Evolutionary conservation across 2,888 invertebrate genomes (phyloP).

Genomic region (Xanthostigma xanthostigma): DNA sequence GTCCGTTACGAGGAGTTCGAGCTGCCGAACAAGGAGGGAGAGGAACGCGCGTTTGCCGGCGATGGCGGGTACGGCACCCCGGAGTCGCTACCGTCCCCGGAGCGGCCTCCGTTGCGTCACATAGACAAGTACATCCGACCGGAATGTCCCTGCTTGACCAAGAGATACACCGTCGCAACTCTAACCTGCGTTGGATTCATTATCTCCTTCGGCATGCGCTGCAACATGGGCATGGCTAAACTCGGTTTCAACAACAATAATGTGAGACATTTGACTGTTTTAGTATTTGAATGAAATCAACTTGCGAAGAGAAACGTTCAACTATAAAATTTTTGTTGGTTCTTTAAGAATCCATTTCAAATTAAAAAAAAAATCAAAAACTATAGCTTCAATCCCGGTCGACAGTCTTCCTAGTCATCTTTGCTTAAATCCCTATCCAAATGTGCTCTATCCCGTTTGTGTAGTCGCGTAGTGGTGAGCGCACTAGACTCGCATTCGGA

Average conservation of each 20-base stretch:
- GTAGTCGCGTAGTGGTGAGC: too few relatives aligned
- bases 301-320: too few relatives aligned
- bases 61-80: slow-evolving; percentile 50
- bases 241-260: slow-evolving; percentile 39
- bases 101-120: slow-evolving; percentile 69
- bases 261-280: too few relatives aligned
- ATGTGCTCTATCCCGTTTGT: too few relatives aligned
- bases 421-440: too few relatives aligned
- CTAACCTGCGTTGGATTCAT: slow-evolving; percentile 81
- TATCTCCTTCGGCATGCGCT: slow-evolving; percentile 95
- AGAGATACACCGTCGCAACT: slow-evolving; percentile 75
- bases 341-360: too few relatives aligned
- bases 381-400: too few relatives aligned
- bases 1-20: slow-evolving; percentile 51
- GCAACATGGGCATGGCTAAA: slow-evolving; percentile 97
- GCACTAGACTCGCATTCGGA: too few relatives aligned
- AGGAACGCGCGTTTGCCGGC: slow-evolving; percentile 23
- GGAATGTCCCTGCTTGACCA: slow-evolving; percentile 72
- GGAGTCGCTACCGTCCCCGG: slow-evolving; percentile 68
- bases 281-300: too few relatives aligned
- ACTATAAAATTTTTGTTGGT: too few relatives aligned
- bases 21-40: slow-evolving; percentile 28
- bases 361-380: too few relatives aligned
- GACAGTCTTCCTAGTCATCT: too few relatives aligned
- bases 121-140: slow-evolving; percentile 79